These are phyloP conservation scores for Mycalesis mineus DNA, from an alignment of 2,888 invertebrate genomes.

Conservation along the genomic window DNA sequence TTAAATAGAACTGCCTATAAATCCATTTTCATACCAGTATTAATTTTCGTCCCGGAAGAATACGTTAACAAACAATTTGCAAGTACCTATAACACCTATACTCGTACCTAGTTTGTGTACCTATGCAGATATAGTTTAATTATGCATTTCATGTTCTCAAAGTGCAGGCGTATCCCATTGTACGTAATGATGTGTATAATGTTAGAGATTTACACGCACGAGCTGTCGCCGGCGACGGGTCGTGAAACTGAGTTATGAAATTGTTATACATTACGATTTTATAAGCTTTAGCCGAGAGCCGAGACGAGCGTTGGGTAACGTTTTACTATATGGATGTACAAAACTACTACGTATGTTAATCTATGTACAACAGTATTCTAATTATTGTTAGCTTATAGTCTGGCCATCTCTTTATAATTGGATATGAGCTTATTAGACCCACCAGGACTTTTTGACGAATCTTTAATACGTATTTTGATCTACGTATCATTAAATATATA, in stretches of 20 bases:
- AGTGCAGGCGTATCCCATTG: slow-evolving; percentile 9
- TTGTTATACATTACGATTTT: slow-evolving; percentile 12
- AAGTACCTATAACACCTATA: no score
- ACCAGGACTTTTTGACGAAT: no score
- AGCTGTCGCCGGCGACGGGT: slow-evolving; percentile 20
- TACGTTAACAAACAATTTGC: no score
- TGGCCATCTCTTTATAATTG: no score
- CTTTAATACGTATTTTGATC: no score
- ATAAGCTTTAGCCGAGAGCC: slow-evolving; percentile 12
- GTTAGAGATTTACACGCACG: slow-evolving; percentile 32
- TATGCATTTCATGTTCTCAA: not conserved
- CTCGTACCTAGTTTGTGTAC: no score
- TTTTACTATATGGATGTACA: slow-evolving; percentile 2
- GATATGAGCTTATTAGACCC: no score
- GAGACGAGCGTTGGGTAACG: slow-evolving; percentile 6
- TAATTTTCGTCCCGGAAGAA: not conserved
- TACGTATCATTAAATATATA: no score
- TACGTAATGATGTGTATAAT: slow-evolving; percentile 14
- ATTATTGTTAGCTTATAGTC: no score
- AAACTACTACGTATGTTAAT: not conserved
- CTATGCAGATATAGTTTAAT: not conserved
- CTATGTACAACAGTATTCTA: no score
- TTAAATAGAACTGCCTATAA: no score
- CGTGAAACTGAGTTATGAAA: slow-evolving; percentile 27
- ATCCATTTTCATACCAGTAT: not conserved